phyloP scores from a whole-genome alignment of 2,888 invertebrate genomes.

The Xanthia icteritia region DNA sequence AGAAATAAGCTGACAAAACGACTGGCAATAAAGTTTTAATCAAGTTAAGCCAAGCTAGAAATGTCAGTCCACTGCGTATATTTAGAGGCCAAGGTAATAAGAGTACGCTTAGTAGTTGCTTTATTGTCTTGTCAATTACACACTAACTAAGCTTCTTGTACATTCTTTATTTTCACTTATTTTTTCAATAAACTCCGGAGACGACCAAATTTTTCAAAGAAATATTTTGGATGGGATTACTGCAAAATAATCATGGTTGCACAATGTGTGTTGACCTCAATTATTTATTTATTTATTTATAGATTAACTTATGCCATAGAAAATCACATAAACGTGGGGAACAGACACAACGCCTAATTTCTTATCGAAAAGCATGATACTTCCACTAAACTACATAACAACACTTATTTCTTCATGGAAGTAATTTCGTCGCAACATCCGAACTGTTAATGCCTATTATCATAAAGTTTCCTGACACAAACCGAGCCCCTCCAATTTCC shows the following conservation, averaged over 20 bases:
- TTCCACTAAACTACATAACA: background rate
- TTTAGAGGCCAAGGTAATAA: background rate
- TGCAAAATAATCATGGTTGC: background rate
- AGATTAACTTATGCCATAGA: background rate
- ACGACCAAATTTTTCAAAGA: background rate
- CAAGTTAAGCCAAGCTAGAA: constrained; percentile 15
- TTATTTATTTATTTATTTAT: too few species aligned
- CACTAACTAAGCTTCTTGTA: background rate
- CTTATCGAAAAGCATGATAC: background rate
- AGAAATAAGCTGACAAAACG: background rate
- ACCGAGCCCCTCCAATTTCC: constrained; percentile 71
- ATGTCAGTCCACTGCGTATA: background rate
- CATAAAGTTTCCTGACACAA: constrained; percentile 67
- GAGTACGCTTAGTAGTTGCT: background rate
- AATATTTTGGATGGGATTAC: background rate
- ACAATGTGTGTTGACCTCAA: background rate
- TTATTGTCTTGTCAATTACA: background rate
- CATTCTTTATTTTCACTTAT: background rate
- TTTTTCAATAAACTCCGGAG: background rate
- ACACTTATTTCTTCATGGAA: constrained; percentile 15
- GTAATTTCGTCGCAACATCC: constrained; percentile 35
- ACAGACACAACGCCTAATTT: background rate
- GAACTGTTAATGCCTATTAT: constrained; percentile 67
- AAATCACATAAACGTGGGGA: background rate
- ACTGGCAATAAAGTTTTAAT: constrained; percentile 7